Base-by-base conservation (phyloP, 2,113 vertebrate species). In the Rhipidura dahli region DNA sequence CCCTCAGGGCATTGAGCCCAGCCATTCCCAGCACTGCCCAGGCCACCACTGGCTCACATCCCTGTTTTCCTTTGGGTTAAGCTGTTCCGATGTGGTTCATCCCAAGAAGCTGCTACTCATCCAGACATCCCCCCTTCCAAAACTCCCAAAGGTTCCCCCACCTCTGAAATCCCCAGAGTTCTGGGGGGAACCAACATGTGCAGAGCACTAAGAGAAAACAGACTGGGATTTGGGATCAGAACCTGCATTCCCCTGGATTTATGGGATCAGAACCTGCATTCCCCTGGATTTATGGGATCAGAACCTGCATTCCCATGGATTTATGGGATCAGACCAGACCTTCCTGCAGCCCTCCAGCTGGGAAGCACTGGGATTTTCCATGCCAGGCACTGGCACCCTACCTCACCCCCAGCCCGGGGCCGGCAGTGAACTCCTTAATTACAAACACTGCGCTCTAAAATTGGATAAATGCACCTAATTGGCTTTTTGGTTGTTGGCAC, bases 101-200 rank as follows among this genome's bases (percentile, higher is more conserved):
- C n/a, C 61, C 51, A 2, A 6, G 16, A 2, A 49, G 66, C 15
- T 20, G 5, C 3, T 12, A 4, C 6, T n/a, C 16, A 3, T 1
- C 53, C 65, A 12, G 22, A 21, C 37, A 8, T 1, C 9, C 19
- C 16, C 31, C 22, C 40, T 66, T 42, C 54, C 64, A 23, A 18
- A 6, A 24, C 6, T 16, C 47, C 51, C 19, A 13, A 4, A 13
- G 42, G 16, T 9, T 54, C 50, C 76, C 51, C 24, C 6, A 5
- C 3, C 50, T 19, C 19, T 2, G 26, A 37, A 31, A 45, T 0
- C 4, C 27, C 8, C 30, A 3, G 3, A 2, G 4, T 7, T 40
- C 17, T 0, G 1, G 26, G 45, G 64, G 23, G 5, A 42, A 17
- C 37, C 28, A 47, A 2, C 1, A 0, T 0, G 1, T 2, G 14